phyloP scores from a whole-genome alignment of 2,888 invertebrate genomes.

The Brenthis daphne region DNA sequence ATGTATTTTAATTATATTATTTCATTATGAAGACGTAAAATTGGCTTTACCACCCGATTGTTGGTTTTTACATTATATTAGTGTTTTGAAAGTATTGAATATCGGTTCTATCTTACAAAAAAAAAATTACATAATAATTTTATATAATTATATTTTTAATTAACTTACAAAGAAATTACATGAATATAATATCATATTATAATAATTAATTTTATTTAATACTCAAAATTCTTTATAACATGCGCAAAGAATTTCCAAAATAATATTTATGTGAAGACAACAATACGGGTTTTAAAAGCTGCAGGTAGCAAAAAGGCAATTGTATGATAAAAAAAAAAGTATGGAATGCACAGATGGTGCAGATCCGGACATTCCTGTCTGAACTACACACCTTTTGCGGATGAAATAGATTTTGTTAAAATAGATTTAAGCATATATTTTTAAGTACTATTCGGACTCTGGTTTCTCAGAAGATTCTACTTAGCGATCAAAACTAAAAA shows the following conservation, averaged over 20 bases:
- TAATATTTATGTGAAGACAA: constrained; percentile 49
- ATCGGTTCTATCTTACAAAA: no score
- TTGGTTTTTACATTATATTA: no score
- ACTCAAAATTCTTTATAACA: constrained; percentile 18
- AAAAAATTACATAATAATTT: no score
- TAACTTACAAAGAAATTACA: not conserved
- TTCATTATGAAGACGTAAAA: no score
- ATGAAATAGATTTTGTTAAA: constrained; percentile 11
- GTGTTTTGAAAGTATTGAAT: no score
- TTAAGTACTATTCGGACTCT: no score
- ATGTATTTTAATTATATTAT: no score
- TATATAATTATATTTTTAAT: no score
- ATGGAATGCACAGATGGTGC: constrained; percentile 79
- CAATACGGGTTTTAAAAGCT: constrained; percentile 61
- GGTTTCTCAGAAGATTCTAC: no score
- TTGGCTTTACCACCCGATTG: no score
- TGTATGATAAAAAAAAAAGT: constrained; percentile 57
- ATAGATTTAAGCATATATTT: not conserved
- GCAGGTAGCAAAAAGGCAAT: constrained; percentile 75
- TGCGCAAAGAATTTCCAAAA: constrained; percentile 26
- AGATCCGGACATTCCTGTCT: constrained; percentile 68
- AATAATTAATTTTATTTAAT: constrained; percentile 7
- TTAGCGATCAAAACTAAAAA: no score
- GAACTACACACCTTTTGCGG: constrained; percentile 24
- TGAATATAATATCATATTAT: not conserved